Base-by-base conservation (phyloP, 2,113 vertebrate species). In the Morone saxatilis region DNA sequence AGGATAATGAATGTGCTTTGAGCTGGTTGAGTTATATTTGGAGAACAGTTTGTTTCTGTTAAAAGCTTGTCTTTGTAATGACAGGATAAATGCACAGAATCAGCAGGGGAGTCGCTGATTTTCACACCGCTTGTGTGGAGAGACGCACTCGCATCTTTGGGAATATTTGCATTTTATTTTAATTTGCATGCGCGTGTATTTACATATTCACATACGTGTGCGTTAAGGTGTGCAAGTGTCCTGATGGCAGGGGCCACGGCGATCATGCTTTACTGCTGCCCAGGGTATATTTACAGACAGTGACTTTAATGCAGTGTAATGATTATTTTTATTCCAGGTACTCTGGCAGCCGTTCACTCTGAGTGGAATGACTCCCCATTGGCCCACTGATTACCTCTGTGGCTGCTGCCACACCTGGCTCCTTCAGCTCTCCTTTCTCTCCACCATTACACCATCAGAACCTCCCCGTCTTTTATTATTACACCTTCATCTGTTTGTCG, bases 271-370 rank as follows among this genome's bases (percentile, higher is more conserved):
- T 94, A 95, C 89, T 75, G 92, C 91, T 84, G 86, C 89, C 87
- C 67, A 65, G 94, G 93, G 94, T 92, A 80, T 95, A 93, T 95
- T 95, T 94, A 94, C 92, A 90, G 92, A 94, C 93, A 93, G 90
- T 94, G 93, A 93, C 92, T 93, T 94, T 95, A 95, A 93, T 94
- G 94, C 87, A 86, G 88, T 86, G 92, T 95, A 93, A 95, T 96
- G 94, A 95, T 94, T 95, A 94, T 95, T 95, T 95, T 95, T 95
- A 95, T 95, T 87, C 87, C 91, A 87, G 90, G 88, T 93, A 85
- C 93, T 95, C 93, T 54, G 83, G 72, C 85, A 86, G 91, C 89
- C 75, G 88, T 89, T 93, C 67, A 40, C 91, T 92, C 78, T 81
- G 90, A 94, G 92, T 91, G 88, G 88, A 95, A 95, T 85, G 86